These are phyloP conservation scores for Lepetodrilus schrolli DNA, from an alignment of 2,888 invertebrate genomes.

Conservation along the genomic window DNA sequence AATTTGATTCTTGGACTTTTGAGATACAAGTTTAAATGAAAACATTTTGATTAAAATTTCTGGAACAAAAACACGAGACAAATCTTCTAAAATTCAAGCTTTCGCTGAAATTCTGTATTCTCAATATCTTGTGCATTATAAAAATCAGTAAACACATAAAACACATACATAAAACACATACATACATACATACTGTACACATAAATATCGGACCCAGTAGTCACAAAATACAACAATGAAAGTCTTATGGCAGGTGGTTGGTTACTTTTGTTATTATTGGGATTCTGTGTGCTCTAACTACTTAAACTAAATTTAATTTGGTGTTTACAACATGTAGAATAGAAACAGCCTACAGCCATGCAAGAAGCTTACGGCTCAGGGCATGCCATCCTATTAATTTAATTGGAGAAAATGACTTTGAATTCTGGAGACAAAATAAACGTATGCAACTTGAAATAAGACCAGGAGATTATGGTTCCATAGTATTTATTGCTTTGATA, in stretches of 20 bases:
- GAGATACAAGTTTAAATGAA: too few species aligned
- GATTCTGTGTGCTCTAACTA: slow-evolving; percentile 11
- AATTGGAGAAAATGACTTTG: slow-evolving; percentile 1
- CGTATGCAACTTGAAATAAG: slow-evolving; percentile 8
- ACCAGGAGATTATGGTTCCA: slow-evolving; percentile 5
- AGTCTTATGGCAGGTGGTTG: slow-evolving; percentile 18
- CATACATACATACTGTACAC: too few species aligned
- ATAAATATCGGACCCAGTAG: too few species aligned
- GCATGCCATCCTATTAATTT: slow-evolving; percentile 11
- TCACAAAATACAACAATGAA: slow-evolving; percentile 11
- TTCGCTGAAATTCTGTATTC: background rate
- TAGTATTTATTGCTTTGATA: slow-evolving; percentile 11
- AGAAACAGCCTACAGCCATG: slow-evolving; percentile 21
- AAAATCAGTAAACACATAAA: background rate
- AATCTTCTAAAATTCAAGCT: background rate
- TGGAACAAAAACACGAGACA: too few species aligned
- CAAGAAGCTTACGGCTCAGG: slow-evolving; percentile 4
- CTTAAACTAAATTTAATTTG: slow-evolving; percentile 4
- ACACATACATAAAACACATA: background rate
- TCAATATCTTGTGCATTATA: slow-evolving; percentile 8
- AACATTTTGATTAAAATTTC: too few species aligned
- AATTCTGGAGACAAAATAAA: background rate
- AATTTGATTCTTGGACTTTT: too few species aligned
- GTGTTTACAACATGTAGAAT: slow-evolving; percentile 17
- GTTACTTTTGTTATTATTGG: background rate